Percentiles rank a stretch among this genome's conserved stretches.
Conservation (phyloP, 2,113 vertebrate genomes). For the Ivindomyrus marchei region DNA sequence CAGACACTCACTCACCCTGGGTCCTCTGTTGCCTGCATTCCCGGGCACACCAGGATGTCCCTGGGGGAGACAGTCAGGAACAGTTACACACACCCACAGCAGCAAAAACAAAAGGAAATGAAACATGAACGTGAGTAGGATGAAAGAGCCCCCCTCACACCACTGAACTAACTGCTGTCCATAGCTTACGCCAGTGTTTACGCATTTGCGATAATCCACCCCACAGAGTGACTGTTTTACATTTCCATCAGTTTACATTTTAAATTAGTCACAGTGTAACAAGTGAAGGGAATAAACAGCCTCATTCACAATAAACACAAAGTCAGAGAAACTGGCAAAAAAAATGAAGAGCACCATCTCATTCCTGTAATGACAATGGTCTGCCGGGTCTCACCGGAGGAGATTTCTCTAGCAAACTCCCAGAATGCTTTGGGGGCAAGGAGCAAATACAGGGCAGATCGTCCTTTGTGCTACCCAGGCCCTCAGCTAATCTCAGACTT, state of each 20-base stretch:
- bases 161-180: background rate
- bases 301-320: background rate
- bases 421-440: background rate
- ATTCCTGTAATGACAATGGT: background rate
- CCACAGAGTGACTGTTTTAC: background rate
- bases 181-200: background rate
- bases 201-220: background rate
- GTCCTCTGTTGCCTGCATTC: slow-evolving; percentile 56
- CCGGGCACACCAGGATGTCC: slow-evolving; percentile 59
- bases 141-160: background rate
- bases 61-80: slow-evolving; percentile 46
- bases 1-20: slow-evolving; percentile 50
- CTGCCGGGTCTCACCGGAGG: background rate
- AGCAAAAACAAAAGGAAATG: background rate
- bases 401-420: background rate
- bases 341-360: background rate
- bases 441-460: background rate
- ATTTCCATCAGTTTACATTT: background rate
- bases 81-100: background rate
- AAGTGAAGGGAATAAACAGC: background rate
- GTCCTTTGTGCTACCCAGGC: background rate
- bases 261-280: background rate
- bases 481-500: background rate
- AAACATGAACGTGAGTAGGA: background rate
- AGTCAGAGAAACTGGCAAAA: background rate